A percentile compares a stretch with the other conserved stretches of the same genome.
Conservation (phyloP, 2,113 vertebrate species). For the Verasper variegatus region DNA sequence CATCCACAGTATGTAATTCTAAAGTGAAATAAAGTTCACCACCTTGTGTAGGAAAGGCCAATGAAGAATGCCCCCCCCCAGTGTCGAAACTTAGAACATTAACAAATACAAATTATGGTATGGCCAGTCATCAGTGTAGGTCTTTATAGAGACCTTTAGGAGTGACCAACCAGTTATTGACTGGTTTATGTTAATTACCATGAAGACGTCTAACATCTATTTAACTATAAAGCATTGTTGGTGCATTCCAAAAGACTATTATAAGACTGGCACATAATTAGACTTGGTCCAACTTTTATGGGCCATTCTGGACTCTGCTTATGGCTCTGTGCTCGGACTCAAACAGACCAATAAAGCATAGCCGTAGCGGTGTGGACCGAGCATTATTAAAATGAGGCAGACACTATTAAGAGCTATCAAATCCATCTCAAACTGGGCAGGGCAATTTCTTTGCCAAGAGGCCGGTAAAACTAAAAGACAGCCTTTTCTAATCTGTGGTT, state of each 20-base stretch:
- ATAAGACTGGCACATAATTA: slow-evolving; percentile 74
- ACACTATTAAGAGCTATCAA: slow-evolving; percentile 78
- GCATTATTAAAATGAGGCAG: slow-evolving; percentile 76
- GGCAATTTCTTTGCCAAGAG: slow-evolving; percentile 52
- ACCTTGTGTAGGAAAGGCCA: slow-evolving; percentile 57
- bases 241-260: slow-evolving; percentile 69
- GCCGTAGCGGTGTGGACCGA: slow-evolving; percentile 51
- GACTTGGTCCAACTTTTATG: slow-evolving; percentile 80
- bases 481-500: slow-evolving; percentile 72
- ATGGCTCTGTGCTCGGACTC: slow-evolving; percentile 77
- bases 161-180: slow-evolving; percentile 58
- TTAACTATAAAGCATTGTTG: slow-evolving; percentile 42
- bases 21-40: slow-evolving; percentile 78
- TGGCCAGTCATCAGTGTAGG: slow-evolving; percentile 57
- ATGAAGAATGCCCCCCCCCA: slow-evolving; percentile 42
- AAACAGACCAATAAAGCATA: slow-evolving; percentile 82
- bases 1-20: slow-evolving; percentile 65
- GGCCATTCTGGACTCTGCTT: slow-evolving; percentile 78
- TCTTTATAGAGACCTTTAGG: slow-evolving; percentile 55
- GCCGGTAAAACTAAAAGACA: slow-evolving; percentile 62
- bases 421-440: slow-evolving; percentile 75
- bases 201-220: not conserved
- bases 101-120: slow-evolving; percentile 55
- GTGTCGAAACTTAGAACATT: slow-evolving; percentile 51
- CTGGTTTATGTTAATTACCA: slow-evolving; percentile 69